Evolutionary conservation across 2,888 invertebrate species (phyloP).

Genomic region (Drosophila tripunctata): DNA sequence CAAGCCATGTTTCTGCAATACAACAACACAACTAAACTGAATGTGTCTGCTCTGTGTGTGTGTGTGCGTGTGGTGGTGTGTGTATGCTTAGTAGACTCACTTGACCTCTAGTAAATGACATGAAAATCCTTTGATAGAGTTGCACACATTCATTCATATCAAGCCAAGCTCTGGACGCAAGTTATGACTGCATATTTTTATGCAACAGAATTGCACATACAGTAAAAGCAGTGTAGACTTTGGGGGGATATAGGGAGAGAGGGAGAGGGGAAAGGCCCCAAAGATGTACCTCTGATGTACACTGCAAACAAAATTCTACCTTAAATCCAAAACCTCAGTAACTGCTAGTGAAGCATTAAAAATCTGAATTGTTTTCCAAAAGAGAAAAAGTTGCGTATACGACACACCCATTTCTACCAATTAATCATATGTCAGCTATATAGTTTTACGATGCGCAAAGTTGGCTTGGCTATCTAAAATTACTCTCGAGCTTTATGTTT

Average conservation of each 20-base stretch:
- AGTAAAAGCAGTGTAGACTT: background rate
- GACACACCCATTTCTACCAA: no score
- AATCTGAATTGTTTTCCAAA: no score
- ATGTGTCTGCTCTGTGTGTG: background rate
- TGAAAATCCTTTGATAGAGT: conserved; percentile 71
- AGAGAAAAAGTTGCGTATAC: no score
- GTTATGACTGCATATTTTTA: conserved; percentile 66
- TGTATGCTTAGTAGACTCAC: conserved; percentile 38
- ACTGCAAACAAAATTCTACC: background rate
- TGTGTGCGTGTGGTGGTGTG: conserved; percentile 7
- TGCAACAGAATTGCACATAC: conserved; percentile 57
- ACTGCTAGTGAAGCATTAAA: no score
- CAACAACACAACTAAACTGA: conserved; percentile 11
- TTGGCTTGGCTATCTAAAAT: no score
- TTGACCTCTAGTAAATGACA: conserved; percentile 71
- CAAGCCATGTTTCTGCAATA: conserved; percentile 22
- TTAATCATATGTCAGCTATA: no score
- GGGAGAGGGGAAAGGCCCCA: background rate
- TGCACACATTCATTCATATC: conserved; percentile 67
- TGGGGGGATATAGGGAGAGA: background rate
- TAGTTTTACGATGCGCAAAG: no score
- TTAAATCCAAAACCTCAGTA: no score
- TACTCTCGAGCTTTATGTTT: no score
- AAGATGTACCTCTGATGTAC: conserved; percentile 5
- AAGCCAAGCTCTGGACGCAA: conserved; percentile 55